These are phyloP conservation scores for Scotopteryx bipunctaria DNA, from an alignment of 2,888 invertebrate species.

Conservation along the genomic window DNA sequence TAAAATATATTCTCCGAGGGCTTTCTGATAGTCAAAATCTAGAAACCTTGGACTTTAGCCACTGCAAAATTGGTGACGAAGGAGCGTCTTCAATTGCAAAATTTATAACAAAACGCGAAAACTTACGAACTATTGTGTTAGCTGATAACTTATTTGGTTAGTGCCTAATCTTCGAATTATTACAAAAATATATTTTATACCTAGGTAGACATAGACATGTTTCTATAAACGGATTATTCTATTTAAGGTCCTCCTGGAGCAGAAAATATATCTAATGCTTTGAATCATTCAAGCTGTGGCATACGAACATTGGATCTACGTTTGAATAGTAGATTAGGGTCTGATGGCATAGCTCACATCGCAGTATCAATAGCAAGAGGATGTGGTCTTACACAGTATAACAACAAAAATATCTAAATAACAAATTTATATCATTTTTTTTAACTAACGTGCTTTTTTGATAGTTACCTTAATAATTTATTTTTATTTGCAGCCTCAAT, in stretches of 20 bases:
- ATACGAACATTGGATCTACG: conserved; percentile 69
- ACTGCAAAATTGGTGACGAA: conserved; percentile 84
- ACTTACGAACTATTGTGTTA: conserved; percentile 73
- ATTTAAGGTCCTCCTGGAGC: conserved; percentile 65
- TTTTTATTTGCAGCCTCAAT: conserved; percentile 58
- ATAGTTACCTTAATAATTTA: background rate
- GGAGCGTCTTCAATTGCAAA: conserved; percentile 85
- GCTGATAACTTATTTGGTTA: conserved; percentile 81
- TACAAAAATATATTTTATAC: background rate
- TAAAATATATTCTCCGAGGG: conserved; percentile 73
- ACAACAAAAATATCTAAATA: no score
- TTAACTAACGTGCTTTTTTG: no score
- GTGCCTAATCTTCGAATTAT: conserved; percentile 4
- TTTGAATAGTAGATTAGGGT: conserved; percentile 71
- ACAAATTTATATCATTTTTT: no score
- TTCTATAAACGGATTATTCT: no score
- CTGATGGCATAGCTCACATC: conserved; percentile 72
- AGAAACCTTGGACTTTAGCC: conserved; percentile 85
- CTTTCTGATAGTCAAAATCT: conserved; percentile 67
- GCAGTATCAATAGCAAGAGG: conserved; percentile 77
- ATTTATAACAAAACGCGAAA: conserved; percentile 73
- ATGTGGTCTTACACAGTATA: conserved; percentile 73
- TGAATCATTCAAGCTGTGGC: conserved; percentile 68
- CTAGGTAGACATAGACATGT: no score
- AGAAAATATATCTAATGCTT: conserved; percentile 68